Evolutionary conservation across 2,797 vertebrate genomes (phyloP).

Genomic region (Acanthurus tractus): DNA sequence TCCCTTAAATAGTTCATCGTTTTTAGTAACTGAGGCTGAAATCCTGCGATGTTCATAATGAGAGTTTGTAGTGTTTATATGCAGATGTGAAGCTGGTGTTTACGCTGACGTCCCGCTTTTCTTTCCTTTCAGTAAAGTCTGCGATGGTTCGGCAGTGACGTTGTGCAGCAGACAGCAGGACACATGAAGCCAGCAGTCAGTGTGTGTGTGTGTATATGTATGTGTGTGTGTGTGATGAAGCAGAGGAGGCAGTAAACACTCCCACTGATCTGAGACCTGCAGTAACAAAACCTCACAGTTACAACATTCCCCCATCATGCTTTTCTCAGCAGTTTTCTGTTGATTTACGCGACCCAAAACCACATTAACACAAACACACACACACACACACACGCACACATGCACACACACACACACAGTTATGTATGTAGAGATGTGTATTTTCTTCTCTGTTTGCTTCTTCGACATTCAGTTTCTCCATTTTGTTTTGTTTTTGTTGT

Average conservation of each 20-base stretch:
- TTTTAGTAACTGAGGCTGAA: too few species aligned
- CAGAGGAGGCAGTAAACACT: conserved; percentile 6
- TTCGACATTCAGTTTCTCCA: conserved; percentile 24
- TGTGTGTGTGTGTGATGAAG: not conserved
- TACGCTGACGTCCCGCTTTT: conserved; percentile 16
- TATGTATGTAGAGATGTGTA: conserved; percentile 45
- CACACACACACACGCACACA: conserved; percentile 36
- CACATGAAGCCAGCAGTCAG: conserved; percentile 21
- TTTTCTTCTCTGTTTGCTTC: conserved; percentile 46
- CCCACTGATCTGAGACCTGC: conserved; percentile 56
- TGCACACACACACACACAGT: conserved; percentile 30
- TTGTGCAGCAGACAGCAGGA: conserved; percentile 20
- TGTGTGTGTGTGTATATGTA: not conserved
- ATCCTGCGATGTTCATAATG: not conserved
- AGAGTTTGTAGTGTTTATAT: not conserved
- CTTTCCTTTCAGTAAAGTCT: conserved; percentile 53
- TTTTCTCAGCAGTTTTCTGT: conserved; percentile 62
- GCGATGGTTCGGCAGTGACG: not conserved
- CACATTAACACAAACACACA: conserved; percentile 41
- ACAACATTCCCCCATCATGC: conserved; percentile 45
- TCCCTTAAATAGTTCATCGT: too few species aligned
- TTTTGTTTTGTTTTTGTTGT: conserved; percentile 19
- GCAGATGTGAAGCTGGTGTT: not conserved
- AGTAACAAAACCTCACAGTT: conserved; percentile 29
- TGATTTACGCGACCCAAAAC: conserved; percentile 28